Conservation (phyloP, 2,113 vertebrate species). For the Gracilinanus agilis region DNA sequence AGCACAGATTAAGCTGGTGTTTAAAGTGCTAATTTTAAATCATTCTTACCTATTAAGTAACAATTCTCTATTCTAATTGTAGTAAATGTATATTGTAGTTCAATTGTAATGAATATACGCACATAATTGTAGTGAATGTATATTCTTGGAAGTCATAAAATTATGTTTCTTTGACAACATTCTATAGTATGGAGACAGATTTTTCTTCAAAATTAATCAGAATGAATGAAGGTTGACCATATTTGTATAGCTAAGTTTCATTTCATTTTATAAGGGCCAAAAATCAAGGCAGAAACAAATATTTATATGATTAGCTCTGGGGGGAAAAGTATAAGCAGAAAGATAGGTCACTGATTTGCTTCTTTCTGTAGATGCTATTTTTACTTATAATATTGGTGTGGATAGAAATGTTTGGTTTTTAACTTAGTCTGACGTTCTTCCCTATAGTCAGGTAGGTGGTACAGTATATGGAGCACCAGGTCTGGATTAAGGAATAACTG, state of each 20-base stretch:
- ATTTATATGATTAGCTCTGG: slow-evolving; percentile 14
- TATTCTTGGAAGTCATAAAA: background rate
- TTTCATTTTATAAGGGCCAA: slow-evolving; percentile 37
- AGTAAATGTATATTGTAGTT: too few relatives aligned
- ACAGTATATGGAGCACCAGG: background rate
- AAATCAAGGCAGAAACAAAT: slow-evolving; percentile 21
- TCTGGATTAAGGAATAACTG: background rate
- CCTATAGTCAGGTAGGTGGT: background rate
- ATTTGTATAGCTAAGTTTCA: slow-evolving; percentile 2
- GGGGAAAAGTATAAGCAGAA: background rate
- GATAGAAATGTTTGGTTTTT: background rate
- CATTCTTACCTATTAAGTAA: slow-evolving; percentile 21
- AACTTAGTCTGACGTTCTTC: background rate
- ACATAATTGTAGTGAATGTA: too few relatives aligned
- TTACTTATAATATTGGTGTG: background rate
- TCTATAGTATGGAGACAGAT: background rate
- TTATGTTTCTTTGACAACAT: slow-evolving; percentile 26
- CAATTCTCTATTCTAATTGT: background rate
- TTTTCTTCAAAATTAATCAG: background rate
- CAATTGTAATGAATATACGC: too few relatives aligned
- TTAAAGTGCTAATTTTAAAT: background rate
- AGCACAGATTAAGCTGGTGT: slow-evolving; percentile 22
- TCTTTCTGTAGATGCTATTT: background rate
- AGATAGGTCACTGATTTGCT: background rate
- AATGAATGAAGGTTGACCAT: slow-evolving; percentile 32